Evolutionary conservation across 1,140 invertebrate species (phyloP).

Genomic region (Drosophila bifasciata): DNA sequence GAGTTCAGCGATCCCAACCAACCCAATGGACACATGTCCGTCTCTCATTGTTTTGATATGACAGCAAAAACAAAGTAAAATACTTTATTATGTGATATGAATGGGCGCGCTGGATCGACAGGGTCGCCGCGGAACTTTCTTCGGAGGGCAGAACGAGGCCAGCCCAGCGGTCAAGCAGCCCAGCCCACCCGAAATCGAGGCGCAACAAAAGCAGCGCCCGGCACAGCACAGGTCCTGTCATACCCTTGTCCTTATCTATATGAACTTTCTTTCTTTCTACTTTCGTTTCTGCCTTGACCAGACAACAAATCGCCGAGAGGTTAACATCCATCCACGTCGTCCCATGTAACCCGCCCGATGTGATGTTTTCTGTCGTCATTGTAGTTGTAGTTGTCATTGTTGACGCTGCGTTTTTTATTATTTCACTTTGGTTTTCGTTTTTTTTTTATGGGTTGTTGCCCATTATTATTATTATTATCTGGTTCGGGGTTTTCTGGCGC

Average conservation of each 20-base stretch:
- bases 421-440: conserved; percentile 25
- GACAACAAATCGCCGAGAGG: conserved; percentile 4
- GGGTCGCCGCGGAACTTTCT: conserved; percentile 5
- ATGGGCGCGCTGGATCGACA: neutral
- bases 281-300: neutral
- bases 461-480: conserved; percentile 57
- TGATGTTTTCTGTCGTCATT: too few relatives aligned
- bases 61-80: conserved; percentile 47
- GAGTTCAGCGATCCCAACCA: neutral
- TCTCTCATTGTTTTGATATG: conserved; percentile 16
- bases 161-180: conserved; percentile 37
- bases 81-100: conserved; percentile 49
- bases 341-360: too few relatives aligned
- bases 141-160: too few relatives aligned
- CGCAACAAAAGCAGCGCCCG: neutral
- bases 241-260: conserved; percentile 28
- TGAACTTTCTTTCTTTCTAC: conserved; percentile 14
- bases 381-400: too few relatives aligned
- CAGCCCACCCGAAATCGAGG: conserved; percentile 35
- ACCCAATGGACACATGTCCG: neutral
- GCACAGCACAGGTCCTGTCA: conserved; percentile 38
- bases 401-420: conserved; percentile 35
- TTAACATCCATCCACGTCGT: conserved; percentile 20
- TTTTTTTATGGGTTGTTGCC: conserved; percentile 32
- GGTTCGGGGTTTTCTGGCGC: conserved; percentile 27